Evolutionary conservation across 2,888 invertebrate species (phyloP).

Genomic region (Frankliniella intonsa): DNA sequence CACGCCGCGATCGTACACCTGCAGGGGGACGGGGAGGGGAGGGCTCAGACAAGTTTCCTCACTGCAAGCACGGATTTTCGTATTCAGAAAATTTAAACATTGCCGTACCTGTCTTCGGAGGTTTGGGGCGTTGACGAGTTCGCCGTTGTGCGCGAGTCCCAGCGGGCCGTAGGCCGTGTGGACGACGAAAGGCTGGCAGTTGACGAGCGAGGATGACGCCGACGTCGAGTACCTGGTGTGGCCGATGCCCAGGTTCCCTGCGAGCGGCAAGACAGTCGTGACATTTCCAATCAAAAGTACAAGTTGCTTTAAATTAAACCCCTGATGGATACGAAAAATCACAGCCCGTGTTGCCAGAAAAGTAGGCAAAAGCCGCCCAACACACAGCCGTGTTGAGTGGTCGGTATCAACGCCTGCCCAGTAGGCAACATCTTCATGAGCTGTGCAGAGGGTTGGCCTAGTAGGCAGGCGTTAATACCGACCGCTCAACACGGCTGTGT

Average conservation of each 20-base stretch:
- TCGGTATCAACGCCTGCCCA: too few relatives aligned
- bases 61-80: neutral
- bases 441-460: too few relatives aligned
- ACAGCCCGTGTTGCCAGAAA: too few relatives aligned
- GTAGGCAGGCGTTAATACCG: too few relatives aligned
- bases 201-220: slow-evolving; percentile 90
- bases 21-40: slow-evolving; percentile 28
- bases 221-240: slow-evolving; percentile 96
- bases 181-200: slow-evolving; percentile 97
- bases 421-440: too few relatives aligned
- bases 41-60: neutral
- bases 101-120: slow-evolving; percentile 72
- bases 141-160: slow-evolving; percentile 96
- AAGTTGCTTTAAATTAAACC: too few relatives aligned
- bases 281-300: too few relatives aligned
- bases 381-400: too few relatives aligned
- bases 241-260: slow-evolving; percentile 85
- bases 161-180: slow-evolving; percentile 93
- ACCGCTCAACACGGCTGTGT: too few relatives aligned
- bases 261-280: too few relatives aligned
- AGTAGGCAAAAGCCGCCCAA: too few relatives aligned
- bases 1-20: slow-evolving; percentile 90
- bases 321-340: too few relatives aligned
- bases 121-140: slow-evolving; percentile 88
- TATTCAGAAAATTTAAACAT: neutral